Evolutionary conservation across 2,888 invertebrate species (phyloP), one percentile per base, ranked within the genome.

Genomic region (Hylaea fasciaria): DNA sequence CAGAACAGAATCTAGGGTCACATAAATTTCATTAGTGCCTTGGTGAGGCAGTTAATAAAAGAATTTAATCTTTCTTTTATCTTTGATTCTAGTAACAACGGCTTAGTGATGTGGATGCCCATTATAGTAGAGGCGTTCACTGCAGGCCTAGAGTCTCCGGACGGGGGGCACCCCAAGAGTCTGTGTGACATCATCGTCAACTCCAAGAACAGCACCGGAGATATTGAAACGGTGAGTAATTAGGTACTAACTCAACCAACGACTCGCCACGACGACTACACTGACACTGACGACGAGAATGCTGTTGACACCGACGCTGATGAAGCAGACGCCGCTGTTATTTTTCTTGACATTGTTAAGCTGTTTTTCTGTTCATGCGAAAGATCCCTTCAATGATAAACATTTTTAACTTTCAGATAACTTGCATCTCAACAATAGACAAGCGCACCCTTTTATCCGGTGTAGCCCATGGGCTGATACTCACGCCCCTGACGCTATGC

Each of bases 81-180:
- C n/a, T 10, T 35, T 35, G 10, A 43, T 53, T 56, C n/a, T 55
- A 78, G 80, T 13, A 78, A 77, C 63, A 78, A 74, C 44, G 69
- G 76, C 39, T 62, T 79, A 14, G 72, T 74, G 7, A 74, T 80
- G 72, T 80, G 80, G 80, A 68, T 79, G 68, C 80, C 78, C 0
- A 65, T 70, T n/a, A 67, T 80, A 10, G 77, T 78, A 35, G 75
- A 78, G 8, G 70, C 70, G 0, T 73, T 77, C 48, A 56, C 67
- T 7, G 51, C 65, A 0, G 77, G 71, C 0, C 47, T 72, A 1
- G 52, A 47, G 13, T 57, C 66, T 0, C 35, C 50, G 14, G 12
- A 14, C 0, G 52, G 29, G 4, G 58, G 48, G 9, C 22, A 29
- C 0, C 62, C 70, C 16, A 54, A 58, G 2, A 65, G 66, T 16